Base-by-base conservation (phyloP, 2,113 vertebrate genomes). In the Theristicus caerulescens region DNA sequence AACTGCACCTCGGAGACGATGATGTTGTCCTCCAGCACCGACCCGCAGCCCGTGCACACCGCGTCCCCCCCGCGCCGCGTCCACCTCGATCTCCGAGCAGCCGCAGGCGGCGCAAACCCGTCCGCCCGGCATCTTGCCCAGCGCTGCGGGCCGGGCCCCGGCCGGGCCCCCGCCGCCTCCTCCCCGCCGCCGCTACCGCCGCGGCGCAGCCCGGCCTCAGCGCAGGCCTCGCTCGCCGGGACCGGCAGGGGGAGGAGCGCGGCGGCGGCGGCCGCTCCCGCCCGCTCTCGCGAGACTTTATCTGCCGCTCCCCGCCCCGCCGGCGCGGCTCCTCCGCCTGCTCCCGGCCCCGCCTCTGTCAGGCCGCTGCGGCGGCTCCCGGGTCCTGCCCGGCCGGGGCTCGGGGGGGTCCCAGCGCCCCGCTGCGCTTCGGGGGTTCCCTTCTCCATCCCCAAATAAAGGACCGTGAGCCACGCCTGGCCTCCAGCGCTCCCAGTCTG, bases 1-100 rank as follows among this genome's bases (percentile, higher is more conserved):
- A 99, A 99, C 98, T 99, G 99, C 83, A 99, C 99, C 98, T 99
- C 99, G 1, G 99, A 99, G 42, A 99, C 99, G 70, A 99, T 99
- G 98, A 99, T 99, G 98, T 99, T 99, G 97, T 99, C 99, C 97
- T 99, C 99, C 66, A 99, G 98, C 90, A 99, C 99, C 5, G 99
- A 99, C 14, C 99, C 99, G 94, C 99, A 99, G 94, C 97, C 96
- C 14, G 99, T 99, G 72, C 99, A 99, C 84, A 99, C 99, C 1
- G 99, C 99, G 55, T 99, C n/a, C 99, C 34, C 99, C 99, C 19
- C 99, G 98, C 36, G 99, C 99, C 91, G 99, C 98, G 93, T 99
- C 99, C 59, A 99, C 97, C 58, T 99, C 99, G 49, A 99, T 99
- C 73, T 99, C 99, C 0, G 98, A 98, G 82, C 99, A 98, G 66